Base-by-base conservation (phyloP, 2,113 vertebrate species). In the Lepus timidus region DNA sequence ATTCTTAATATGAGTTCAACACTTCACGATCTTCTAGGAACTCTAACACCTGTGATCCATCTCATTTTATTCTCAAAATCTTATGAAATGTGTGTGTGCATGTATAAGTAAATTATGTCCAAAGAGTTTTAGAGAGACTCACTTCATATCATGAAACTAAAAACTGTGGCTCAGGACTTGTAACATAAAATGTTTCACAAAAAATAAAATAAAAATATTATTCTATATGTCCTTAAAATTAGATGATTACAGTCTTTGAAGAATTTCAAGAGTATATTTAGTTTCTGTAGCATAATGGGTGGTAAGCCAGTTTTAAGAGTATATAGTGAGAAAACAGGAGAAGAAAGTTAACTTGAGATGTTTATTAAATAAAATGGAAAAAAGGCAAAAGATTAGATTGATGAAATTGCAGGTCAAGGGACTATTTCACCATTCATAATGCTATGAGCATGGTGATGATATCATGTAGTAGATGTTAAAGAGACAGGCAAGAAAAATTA, bases 281-380 rank as follows among this genome's bases (percentile, higher is more conserved):
- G 12, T 80, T 93, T 61, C 58, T 74, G 49, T 36, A 44, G 16
- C 39, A 19, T 17, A 17, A 79, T n/a, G 33, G 6, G 12, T 16
- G 29, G 70, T 49, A 93, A 85, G n/a, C 14, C 8, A 31, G 20
- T 55, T 87, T 79, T 89, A n/a, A 76, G 87, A 44, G 49, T 51
- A 36, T 20, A 51, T 36, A 79, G 52, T 75, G n/a, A 88, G 84
- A 3, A 51, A 70, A 76, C 65, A 25, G 65, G 68, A 93, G 12
- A 17, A 90, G 23, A 84, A 80, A 71, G 9, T 67, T n/a, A 58
- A 33, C 23, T 61, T 73, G 31, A 14, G 31, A 83, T 27, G 82
- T 90, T 75, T 73, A 12, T 76, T 33, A 76, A 76, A 7, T n/a
- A 76, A 92, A 88, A 67, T 74, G 51, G 44, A 44, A 90, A 55